Base-by-base conservation (phyloP, 1,140 invertebrate genomes). In the Adelges cooleyi region DNA sequence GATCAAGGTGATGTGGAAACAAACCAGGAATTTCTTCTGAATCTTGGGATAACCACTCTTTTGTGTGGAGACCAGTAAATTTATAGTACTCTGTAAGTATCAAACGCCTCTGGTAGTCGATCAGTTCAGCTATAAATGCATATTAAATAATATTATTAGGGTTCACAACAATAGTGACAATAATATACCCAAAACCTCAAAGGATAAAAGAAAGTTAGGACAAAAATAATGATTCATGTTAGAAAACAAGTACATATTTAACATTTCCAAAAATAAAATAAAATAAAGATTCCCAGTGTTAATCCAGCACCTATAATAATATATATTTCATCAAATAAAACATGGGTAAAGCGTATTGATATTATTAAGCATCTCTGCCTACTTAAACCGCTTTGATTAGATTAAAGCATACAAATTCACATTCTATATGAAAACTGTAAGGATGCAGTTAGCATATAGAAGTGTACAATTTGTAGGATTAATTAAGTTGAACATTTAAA, bases 1-100 rank as follows among this genome's bases (percentile, higher is more conserved):
- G 67, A 65, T 68, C 67, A 44, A 68, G 23, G n/a, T 52, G 67
- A 56, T 68, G 67, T 25, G 67, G 67, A 65, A 65, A 65, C 18
- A 68, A 46, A 1, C 51, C 62, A 20, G 59, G 67, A 15, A 68
- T 33, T 5, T 67, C 52, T 49, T 68, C 67, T 18, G 53, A 29
- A 38, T 54, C 66, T 59, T 67, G 66, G 10, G 56, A 62, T 29
- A 62, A 62, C 56, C 56, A 62, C 22, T 62, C 56, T 62, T 62
- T 62, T 33, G 56, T 62, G 33, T 62, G 56, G 1, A 62, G 44
- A 48, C 56, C 42, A 46, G 56, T 62, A 25, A 62, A 62, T 59
- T 56, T 54, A 56, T 67, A 67, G 11, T 67, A 67, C 33, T 67
- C 66, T 3, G 66, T 56, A 13, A 67, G 53, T 27, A 67, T 40